phyloP scores from a whole-genome alignment of 2,888 invertebrate species.

The Stenichneumon culpator region DNA sequence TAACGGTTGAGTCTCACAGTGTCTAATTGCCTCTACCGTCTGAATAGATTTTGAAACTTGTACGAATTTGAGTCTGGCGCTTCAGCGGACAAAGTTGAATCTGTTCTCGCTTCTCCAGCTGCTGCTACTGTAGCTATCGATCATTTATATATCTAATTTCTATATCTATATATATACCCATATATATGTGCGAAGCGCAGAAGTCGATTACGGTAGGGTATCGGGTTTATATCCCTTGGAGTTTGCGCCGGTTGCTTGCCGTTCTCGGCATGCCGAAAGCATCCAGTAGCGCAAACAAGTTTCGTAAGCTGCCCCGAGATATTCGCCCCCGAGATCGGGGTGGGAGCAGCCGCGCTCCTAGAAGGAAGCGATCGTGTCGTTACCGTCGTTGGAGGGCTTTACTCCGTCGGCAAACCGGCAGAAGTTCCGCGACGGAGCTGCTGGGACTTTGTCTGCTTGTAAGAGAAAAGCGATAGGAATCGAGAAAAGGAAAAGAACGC shows the following conservation, averaged over 20 bases:
- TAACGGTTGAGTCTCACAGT: too few species aligned
- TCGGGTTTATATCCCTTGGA: slow-evolving; percentile 23
- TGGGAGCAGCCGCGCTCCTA: neutral
- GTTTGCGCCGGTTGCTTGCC: slow-evolving; percentile 43
- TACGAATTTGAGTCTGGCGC: slow-evolving; percentile 32
- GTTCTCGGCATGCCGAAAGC: slow-evolving; percentile 3
- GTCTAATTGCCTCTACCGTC: neutral
- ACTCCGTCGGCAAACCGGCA: slow-evolving; percentile 29
- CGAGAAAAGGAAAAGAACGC: neutral
- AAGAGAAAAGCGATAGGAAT: slow-evolving; percentile 22
- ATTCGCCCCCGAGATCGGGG: slow-evolving; percentile 16
- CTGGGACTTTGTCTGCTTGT: slow-evolving; percentile 2
- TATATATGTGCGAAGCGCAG: slow-evolving; percentile 18
- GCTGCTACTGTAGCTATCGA: slow-evolving; percentile 7
- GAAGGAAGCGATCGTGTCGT: slow-evolving; percentile 59
- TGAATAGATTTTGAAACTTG: slow-evolving; percentile 29
- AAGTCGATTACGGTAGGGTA: slow-evolving; percentile 58
- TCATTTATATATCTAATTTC: neutral
- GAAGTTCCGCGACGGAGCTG: slow-evolving; percentile 46
- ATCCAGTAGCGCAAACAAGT: slow-evolving; percentile 57
- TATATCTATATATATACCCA: neutral
- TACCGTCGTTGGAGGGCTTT: slow-evolving; percentile 34
- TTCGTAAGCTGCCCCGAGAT: slow-evolving; percentile 58
- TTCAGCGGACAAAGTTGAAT: slow-evolving; percentile 23
- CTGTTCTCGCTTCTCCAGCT: neutral